Evolutionary conservation across 2,113 vertebrate species (phyloP).

Genomic region (Scytalopus superciliaris): DNA sequence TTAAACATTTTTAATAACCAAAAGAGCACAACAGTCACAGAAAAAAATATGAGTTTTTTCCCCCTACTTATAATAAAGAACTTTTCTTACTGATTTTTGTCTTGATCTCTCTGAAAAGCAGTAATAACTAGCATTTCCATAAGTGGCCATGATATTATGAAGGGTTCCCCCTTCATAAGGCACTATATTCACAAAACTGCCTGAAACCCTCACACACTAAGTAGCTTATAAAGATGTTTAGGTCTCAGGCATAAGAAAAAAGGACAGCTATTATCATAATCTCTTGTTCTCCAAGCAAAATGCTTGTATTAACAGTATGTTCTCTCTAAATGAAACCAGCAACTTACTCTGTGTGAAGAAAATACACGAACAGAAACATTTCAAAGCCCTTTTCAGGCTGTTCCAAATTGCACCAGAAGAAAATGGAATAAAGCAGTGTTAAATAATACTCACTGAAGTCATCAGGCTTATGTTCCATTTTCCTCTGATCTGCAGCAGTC

Average conservation of each 20-base stretch:
- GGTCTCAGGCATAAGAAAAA: neutral
- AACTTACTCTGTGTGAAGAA: neutral
- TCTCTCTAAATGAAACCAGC: neutral
- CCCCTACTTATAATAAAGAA: neutral
- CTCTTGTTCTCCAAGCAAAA: neutral
- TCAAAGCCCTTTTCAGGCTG: neutral
- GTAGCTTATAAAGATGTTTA: constrained; percentile 6
- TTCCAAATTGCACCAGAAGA: neutral
- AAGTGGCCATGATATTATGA: neutral
- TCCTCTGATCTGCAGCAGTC: constrained; percentile 66
- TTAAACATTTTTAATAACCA: neutral
- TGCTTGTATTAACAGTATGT: neutral
- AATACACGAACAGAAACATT: neutral
- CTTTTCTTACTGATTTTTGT: neutral
- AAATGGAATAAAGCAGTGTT: neutral
- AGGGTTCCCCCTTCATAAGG: neutral
- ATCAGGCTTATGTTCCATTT: constrained; percentile 60
- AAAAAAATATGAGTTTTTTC: neutral
- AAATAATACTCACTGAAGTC: constrained; percentile 76
- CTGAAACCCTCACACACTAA: neutral
- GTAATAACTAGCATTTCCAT: neutral
- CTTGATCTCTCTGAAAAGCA: neutral
- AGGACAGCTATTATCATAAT: neutral
- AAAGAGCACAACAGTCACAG: neutral
- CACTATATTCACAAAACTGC: neutral